Evolutionary conservation across 2,888 invertebrate genomes (phyloP), one percentile per base, ranked within the genome.

Genomic region (Polietes domitor): DNA sequence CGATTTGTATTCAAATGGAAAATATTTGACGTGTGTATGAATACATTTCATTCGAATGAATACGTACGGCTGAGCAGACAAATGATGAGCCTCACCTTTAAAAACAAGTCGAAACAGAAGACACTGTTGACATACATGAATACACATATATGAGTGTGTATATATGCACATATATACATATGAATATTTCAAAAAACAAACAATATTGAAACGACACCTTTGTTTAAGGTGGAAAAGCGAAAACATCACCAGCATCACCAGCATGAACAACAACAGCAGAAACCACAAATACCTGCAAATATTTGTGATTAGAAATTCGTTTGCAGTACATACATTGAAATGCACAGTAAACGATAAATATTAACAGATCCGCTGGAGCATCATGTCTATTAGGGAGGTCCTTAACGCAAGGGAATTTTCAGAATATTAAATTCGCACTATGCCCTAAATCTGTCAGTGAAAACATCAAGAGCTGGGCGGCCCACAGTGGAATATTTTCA

Each of bases 1-100:
- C 68, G 24, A 43, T 43, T 43, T 68, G 68, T 68, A 43, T 68
- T 43, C 43, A 43, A 68, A 68, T 41, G 43, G 24, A 43, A 41
- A 68, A 43, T 15, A 43, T 41, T 43, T 68, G 43, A 15, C 24
- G 24, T n/a, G 32, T n/a, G 17, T 73, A 26, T 58, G 61, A 55
- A 55, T 58, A 76, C 15, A 76, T 68, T 68, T 65, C 41, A 68
- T 68, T 41, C 43, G 24, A 28, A 68, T 68, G 43, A 43, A 80
- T 79, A 72, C 55, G 68, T 43, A 76, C 26, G 26, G 24, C 21
- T 58, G 3, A 47, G n/a, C 4, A 24, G 3, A 43, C 68, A 68
- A 41, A 70, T 43, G 73, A 74, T 77, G 77, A 47, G 74, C 80
- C 80, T 74, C 83, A 58, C 83, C 80, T 78, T 70, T 68, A 41